Evolutionary conservation across 2,888 invertebrate genomes (phyloP).

Genomic region (Pollenia griseotomentosa): DNA sequence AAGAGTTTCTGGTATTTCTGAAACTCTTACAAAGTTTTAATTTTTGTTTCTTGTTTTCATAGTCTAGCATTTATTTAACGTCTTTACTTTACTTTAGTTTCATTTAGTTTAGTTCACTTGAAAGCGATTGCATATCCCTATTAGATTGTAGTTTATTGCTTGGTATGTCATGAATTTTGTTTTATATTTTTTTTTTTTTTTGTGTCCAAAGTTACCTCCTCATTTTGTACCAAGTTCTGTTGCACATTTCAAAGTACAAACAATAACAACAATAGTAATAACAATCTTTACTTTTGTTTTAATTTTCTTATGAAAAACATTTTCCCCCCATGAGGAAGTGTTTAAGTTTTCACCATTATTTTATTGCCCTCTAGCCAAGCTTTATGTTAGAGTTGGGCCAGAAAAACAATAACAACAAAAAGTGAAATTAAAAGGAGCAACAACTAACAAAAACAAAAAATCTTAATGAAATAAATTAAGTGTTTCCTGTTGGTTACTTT

Average conservation of each 20-base stretch:
- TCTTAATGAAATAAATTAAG: conserved; percentile 72
- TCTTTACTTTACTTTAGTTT: conserved; percentile 51
- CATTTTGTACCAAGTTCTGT: conserved; percentile 17
- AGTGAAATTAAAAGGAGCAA: conserved; percentile 41
- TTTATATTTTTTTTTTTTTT: not conserved
- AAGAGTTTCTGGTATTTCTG: not conserved
- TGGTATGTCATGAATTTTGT: conserved; percentile 26
- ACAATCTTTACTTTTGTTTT: conserved; percentile 53
- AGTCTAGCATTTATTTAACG: conserved; percentile 44
- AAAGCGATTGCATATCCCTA: conserved; percentile 48
- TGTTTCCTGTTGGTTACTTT: conserved; percentile 68
- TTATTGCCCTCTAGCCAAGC: conserved; percentile 64
- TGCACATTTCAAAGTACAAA: conserved; percentile 12
- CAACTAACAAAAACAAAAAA: conserved; percentile 21
- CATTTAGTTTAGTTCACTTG: conserved; percentile 35
- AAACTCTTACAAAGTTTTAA: conserved; percentile 37
- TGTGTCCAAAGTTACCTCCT: conserved; percentile 13
- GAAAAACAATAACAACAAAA: conserved; percentile 39
- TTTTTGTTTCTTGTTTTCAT: conserved; percentile 7
- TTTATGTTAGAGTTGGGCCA: not conserved
- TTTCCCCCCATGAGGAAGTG: conserved; percentile 64
- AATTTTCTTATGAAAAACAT: conserved; percentile 57
- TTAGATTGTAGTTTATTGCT: conserved; percentile 45
- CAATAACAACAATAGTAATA: conserved; percentile 14
- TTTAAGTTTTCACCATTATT: conserved; percentile 67